Evolutionary conservation across 2,888 invertebrate species (phyloP).

Genomic region (Andrena hattorfiana): DNA sequence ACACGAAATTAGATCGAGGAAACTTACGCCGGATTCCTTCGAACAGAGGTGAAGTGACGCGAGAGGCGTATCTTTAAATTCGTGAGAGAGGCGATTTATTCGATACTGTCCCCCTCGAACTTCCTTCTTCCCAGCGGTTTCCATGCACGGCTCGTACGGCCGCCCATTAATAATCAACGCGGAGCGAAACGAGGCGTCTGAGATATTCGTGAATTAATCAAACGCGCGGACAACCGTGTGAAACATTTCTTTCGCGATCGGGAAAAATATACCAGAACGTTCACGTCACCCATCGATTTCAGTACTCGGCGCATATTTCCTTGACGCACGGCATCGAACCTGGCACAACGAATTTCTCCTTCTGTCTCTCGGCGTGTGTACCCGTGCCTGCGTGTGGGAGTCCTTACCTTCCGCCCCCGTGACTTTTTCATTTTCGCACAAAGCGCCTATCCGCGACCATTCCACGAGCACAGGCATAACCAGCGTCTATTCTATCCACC

Average conservation of each 20-base stretch:
- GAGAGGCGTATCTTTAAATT: no score
- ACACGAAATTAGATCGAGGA: no score
- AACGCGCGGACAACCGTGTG: neutral
- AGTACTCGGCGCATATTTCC: conserved; percentile 57
- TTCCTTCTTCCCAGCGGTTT: neutral
- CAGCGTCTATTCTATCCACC: neutral
- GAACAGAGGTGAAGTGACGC: no score
- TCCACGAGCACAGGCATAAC: conserved; percentile 48
- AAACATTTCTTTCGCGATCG: neutral
- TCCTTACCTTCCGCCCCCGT: conserved; percentile 72
- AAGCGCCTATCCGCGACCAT: conserved; percentile 73
- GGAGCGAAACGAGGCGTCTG: neutral
- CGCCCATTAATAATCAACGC: neutral
- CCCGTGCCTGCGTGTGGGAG: conserved; percentile 51
- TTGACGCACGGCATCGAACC: conserved; percentile 59
- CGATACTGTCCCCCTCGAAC: neutral
- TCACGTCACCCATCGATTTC: conserved; percentile 63
- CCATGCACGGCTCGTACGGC: no score
- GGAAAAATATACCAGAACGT: conserved; percentile 43
- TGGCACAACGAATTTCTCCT: conserved; percentile 62
- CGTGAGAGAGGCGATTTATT: no score
- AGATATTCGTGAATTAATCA: conserved; percentile 1
- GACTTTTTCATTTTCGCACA: conserved; percentile 78
- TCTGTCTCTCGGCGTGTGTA: conserved; percentile 45
- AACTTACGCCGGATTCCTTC: no score